A percentile compares a stretch with the other conserved stretches of the same genome.
Evolutionary conservation across 2,113 vertebrate genomes (phyloP).

Genomic region (Ciconia stormi): DNA sequence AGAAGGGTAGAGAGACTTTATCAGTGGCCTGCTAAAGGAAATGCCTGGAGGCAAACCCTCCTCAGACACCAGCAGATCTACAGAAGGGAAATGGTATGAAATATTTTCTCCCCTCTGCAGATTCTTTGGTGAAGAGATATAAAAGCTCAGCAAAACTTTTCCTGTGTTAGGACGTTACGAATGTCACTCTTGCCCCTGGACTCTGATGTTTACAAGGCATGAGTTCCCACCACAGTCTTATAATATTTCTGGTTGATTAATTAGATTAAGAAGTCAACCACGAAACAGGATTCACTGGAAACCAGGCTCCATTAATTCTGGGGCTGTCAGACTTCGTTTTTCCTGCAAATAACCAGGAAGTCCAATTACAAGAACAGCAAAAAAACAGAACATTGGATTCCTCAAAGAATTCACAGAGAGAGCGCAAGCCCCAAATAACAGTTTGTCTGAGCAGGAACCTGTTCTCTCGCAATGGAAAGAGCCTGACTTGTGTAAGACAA

Average conservation of each 20-base stretch:
- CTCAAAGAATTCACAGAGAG: neutral
- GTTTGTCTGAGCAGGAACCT: neutral
- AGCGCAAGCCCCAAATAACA: neutral
- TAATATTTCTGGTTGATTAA: conserved; percentile 29
- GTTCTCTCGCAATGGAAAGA: neutral
- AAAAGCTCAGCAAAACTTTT: neutral
- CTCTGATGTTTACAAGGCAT: neutral
- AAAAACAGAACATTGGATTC: neutral
- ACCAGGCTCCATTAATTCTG: conserved; percentile 13
- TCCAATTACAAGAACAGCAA: neutral
- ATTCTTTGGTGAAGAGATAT: neutral
- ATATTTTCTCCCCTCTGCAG: neutral
- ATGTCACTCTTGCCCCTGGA: neutral
- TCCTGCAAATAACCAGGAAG: conserved; percentile 27
- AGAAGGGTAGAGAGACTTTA: neutral
- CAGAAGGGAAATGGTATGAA: neutral
- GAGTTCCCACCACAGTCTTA: neutral
- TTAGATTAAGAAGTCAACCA: conserved; percentile 23
- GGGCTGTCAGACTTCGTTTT: neutral
- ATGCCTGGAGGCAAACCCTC: neutral
- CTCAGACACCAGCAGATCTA: neutral
- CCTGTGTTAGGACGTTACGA: neutral
- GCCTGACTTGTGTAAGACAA: neutral
- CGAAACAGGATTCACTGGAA: conserved; percentile 32
- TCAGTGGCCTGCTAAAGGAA: neutral